These are phyloP conservation scores for Eudyptes chrysolophus DNA, from an alignment of 2,113 vertebrate species.

Conservation along the genomic window DNA sequence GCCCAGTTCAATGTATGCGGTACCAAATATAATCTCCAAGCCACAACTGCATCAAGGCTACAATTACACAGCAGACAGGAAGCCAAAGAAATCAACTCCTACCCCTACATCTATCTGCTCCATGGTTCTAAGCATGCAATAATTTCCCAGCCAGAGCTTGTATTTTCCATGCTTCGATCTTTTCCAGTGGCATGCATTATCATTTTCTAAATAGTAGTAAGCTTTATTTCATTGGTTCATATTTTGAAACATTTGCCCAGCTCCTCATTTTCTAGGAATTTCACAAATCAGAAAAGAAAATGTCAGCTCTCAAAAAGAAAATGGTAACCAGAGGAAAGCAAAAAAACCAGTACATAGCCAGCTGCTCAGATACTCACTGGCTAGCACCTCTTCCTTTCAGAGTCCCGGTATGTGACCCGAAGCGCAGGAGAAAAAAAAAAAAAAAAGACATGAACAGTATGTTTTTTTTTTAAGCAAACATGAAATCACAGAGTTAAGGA, in stretches of 20 bases:
- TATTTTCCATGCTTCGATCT: slow-evolving; percentile 50
- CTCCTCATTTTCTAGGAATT: slow-evolving; percentile 54
- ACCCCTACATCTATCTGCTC: slow-evolving; percentile 20
- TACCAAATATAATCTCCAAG: slow-evolving; percentile 20
- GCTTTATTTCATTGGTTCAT: background rate
- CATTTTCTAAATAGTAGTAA: background rate
- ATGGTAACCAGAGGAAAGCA: background rate
- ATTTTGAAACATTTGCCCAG: background rate
- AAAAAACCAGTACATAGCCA: background rate
- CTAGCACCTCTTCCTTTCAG: background rate
- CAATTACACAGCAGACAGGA: slow-evolving; percentile 30
- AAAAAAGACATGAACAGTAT: fast-evolving
- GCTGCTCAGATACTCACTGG: background rate
- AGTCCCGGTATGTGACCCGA: background rate
- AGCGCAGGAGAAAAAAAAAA: background rate
- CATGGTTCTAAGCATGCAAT: background rate
- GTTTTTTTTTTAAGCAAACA: background rate
- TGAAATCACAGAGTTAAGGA: background rate
- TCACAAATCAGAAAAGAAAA: background rate
- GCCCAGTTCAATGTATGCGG: background rate
- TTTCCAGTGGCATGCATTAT: slow-evolving; percentile 11
- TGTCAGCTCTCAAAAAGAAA: slow-evolving; percentile 1
- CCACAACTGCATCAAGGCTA: slow-evolving; percentile 34
- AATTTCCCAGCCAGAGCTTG: background rate
- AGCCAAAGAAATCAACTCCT: slow-evolving; percentile 38